Conservation (phyloP, 2,113 vertebrate genomes). For the Cephalopholis sonnerati region DNA sequence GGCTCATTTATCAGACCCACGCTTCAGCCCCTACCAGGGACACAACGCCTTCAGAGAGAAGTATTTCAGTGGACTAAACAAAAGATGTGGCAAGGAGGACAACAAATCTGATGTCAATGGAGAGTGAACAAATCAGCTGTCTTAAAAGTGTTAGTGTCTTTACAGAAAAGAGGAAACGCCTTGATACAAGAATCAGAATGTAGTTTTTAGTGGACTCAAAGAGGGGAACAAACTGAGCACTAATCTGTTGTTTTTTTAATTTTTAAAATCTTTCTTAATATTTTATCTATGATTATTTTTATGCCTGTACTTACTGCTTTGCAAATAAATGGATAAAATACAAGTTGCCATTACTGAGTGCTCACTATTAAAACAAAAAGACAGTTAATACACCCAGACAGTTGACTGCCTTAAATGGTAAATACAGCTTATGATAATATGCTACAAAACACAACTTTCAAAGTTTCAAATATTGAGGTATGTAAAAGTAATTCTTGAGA, state of each 20-base stretch:
- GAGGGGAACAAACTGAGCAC: constrained; percentile 7
- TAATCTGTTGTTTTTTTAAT: neutral
- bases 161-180: no score
- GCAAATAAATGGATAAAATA: constrained; percentile 57
- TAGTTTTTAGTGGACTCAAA: constrained; percentile 11
- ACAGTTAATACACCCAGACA: neutral
- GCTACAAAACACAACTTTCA: neutral
- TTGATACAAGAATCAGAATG: neutral
- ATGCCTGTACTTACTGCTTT: constrained; percentile 27
- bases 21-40: constrained; percentile 89
- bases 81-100: constrained; percentile 90
- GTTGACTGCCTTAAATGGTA: neutral
- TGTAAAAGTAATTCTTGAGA: no score
- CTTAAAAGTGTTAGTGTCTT: neutral
- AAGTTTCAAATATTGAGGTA: no score
- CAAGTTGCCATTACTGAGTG: neutral
- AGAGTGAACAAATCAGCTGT: constrained; percentile 53
- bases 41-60: constrained; percentile 99
- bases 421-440: neutral
- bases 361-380: neutral
- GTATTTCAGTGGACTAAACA: constrained; percentile 96
- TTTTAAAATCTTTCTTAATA: constrained; percentile 23
- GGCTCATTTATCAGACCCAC: constrained; percentile 83
- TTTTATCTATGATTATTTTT: constrained; percentile 28
- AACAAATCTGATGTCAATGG: constrained; percentile 75